phyloP scores from a whole-genome alignment of 2,888 invertebrate genomes.

The Ochropleura leucogaster region DNA sequence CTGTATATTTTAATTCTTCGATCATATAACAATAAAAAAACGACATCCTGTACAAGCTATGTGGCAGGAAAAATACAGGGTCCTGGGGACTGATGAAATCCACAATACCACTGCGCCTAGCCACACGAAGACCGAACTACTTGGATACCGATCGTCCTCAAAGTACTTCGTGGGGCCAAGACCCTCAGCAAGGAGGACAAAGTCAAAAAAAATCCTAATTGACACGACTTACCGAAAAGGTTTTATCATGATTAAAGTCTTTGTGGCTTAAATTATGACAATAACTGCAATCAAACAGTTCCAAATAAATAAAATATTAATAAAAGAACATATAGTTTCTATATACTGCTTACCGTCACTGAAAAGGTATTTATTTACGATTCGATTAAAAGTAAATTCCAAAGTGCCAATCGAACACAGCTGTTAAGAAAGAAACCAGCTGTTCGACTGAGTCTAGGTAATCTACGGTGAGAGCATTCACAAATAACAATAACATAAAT shows the following conservation, averaged over 20 bases:
- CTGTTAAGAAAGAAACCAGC: conserved; percentile 29
- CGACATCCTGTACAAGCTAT: no score
- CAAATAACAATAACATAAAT: conserved; percentile 42
- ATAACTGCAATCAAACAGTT: not conserved
- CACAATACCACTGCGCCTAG: no score
- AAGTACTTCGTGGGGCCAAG: no score
- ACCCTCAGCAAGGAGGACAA: not conserved
- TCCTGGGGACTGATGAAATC: no score
- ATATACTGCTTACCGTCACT: not conserved
- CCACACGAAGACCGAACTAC: no score
- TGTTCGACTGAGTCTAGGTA: conserved; percentile 26
- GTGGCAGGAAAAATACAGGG: no score
- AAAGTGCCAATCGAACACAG: conserved; percentile 1
- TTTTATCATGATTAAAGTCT: not conserved
- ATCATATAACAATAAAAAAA: no score
- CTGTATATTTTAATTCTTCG: no score
- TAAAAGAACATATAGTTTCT: not conserved
- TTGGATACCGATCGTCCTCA: no score
- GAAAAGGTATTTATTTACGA: not conserved
- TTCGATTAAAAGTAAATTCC: conserved; percentile 10
- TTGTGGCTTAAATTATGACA: not conserved
- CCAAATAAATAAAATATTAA: not conserved
- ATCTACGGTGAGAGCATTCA: conserved; percentile 27
- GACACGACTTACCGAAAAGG: not conserved
- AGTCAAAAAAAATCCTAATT: not conserved